These are phyloP conservation scores for Harmothoe impar DNA, from an alignment of 2,888 invertebrate species.

Conservation along the genomic window DNA sequence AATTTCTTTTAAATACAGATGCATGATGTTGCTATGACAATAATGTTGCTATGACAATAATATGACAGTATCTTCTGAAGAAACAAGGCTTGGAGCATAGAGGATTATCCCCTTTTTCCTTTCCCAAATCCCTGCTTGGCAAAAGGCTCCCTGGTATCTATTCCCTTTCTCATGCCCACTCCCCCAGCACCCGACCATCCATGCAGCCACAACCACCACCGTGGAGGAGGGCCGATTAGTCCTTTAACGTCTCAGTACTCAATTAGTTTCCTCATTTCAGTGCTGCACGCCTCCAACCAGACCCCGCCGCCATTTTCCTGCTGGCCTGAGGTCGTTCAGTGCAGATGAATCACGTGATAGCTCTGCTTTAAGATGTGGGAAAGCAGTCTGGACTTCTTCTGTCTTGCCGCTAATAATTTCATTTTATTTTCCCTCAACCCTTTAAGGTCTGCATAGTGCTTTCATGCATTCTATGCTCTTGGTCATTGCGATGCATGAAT, in stretches of 20 bases:
- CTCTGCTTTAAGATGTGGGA: not conserved
- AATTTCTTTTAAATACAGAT: too few species aligned
- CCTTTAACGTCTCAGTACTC: not conserved
- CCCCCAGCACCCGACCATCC: not conserved
- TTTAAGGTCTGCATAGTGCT: too few species aligned
- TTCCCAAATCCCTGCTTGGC: too few species aligned
- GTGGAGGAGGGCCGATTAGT: too few species aligned
- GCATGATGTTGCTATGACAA: too few species aligned
- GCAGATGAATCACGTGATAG: not conserved
- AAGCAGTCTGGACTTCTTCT: not conserved
- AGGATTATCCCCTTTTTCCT: too few species aligned
- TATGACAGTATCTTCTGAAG: too few species aligned
- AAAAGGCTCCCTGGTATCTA: not conserved
- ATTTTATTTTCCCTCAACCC: not conserved
- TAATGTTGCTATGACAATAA: too few species aligned
- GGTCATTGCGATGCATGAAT: too few species aligned
- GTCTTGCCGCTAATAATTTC: not conserved
- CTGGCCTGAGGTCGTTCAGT: not conserved
- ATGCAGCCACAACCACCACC: not conserved
- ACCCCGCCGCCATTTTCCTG: not conserved
- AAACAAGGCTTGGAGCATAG: too few species aligned
- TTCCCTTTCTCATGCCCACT: not conserved
- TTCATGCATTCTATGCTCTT: too few species aligned
- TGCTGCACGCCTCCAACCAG: not conserved
- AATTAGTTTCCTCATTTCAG: constrained; percentile 39